These are phyloP conservation scores for Brotula barbata DNA, from an alignment of 2,797 vertebrate species.

Conservation along the genomic window DNA sequence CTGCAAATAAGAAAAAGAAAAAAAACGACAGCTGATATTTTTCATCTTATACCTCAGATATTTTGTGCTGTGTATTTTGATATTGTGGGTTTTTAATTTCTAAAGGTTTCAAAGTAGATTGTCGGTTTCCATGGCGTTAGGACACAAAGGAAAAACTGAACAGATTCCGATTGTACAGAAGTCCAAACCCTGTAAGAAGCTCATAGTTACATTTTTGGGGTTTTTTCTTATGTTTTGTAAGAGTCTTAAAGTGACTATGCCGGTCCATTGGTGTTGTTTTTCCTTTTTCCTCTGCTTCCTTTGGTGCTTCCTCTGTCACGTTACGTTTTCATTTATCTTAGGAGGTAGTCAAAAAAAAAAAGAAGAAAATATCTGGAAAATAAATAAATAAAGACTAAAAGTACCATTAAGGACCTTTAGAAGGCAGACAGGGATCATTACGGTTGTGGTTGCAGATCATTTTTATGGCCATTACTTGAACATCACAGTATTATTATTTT, in stretches of 20 bases:
- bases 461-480: no score
- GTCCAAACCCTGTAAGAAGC: slow-evolving; percentile 85
- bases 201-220: slow-evolving; percentile 84
- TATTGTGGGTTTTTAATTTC: slow-evolving; percentile 99
- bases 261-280: slow-evolving; percentile 83
- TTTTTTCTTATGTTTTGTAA: slow-evolving; percentile 90
- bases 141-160: slow-evolving; percentile 67
- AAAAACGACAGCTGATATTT: slow-evolving; percentile 85
- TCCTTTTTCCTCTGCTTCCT: slow-evolving; percentile 76
- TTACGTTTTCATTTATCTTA: slow-evolving; percentile 51
- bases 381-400: no score
- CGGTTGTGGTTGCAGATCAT: no score
- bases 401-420: no score
- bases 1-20: slow-evolving; percentile 41
- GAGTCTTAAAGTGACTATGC: slow-evolving; percentile 87
- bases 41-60: slow-evolving; percentile 99
- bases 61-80: slow-evolving; percentile 99
- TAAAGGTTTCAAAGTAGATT: slow-evolving; percentile 89
- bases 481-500: no score
- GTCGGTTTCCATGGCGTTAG: slow-evolving; percentile 85
- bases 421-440: no score
- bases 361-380: no score
- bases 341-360: no score
- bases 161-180: slow-evolving; percentile 86
- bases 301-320: slow-evolving; percentile 53